Percentiles rank a stretch among this genome's conserved stretches.
phyloP scores from a whole-genome alignment of 1,140 invertebrate species.

The Eriocheir sinensis region DNA sequence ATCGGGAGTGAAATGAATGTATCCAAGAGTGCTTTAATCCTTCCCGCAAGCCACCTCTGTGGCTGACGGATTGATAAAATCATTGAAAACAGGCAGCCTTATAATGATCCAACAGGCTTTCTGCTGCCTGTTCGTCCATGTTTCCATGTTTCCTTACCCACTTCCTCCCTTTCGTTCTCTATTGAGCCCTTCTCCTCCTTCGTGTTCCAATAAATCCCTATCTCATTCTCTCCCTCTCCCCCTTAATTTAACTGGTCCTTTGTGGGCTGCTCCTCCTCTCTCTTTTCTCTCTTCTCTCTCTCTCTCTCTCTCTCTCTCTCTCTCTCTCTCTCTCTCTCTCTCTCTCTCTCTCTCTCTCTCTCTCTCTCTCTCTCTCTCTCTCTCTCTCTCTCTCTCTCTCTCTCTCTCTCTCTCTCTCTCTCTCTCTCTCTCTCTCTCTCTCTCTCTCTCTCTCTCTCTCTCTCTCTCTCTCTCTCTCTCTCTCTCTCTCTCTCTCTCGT shows the following conservation, averaged over 20 bases:
- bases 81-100: no score
- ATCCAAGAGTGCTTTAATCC: no score
- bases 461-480: conserved; percentile 47
- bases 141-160: no score
- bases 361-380: not conserved
- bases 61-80: no score
- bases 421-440: not conserved
- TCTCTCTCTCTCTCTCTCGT: conserved; percentile 32
- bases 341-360: conserved; percentile 2
- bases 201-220: not conserved
- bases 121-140: no score
- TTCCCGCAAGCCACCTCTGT: no score
- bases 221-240: conserved; percentile 38
- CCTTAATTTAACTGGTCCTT: not conserved
- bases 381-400: conserved; percentile 11
- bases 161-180: no score
- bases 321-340: conserved; percentile 47
- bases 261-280: not conserved
- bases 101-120: no score
- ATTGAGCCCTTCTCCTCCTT: not conserved
- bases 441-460: conserved; percentile 30
- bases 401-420: not conserved
- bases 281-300: conserved; percentile 34
- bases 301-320: conserved; percentile 40
- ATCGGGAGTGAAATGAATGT: no score